These are phyloP conservation scores for Premnoplex brunnescens DNA, from an alignment of 2,797 vertebrate species.

Conservation along the genomic window DNA sequence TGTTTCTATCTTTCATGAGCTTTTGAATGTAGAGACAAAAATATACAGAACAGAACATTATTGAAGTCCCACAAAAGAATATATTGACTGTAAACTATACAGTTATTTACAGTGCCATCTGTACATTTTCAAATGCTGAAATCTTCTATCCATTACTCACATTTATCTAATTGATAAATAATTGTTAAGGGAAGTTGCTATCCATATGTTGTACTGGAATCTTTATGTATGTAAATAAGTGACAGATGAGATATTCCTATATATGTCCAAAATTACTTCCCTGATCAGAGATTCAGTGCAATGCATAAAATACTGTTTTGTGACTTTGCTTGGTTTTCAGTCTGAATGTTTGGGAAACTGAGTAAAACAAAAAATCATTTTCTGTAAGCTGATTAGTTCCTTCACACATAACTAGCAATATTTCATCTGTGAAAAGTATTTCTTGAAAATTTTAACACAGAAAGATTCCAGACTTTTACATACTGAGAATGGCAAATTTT, in stretches of 20 bases:
- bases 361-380: not conserved
- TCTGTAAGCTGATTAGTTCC: not conserved
- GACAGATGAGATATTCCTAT: slow-evolving; percentile 50
- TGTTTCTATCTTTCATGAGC: not conserved
- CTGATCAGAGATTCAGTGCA: not conserved
- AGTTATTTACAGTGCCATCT: slow-evolving; percentile 1
- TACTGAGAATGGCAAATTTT: not conserved
- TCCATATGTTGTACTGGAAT: not conserved
- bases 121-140: slow-evolving; percentile 1
- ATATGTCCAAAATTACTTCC: slow-evolving; percentile 1
- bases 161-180: slow-evolving; percentile 49
- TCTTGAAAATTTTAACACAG: not conserved
- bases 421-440: not conserved
- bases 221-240: slow-evolving; percentile 27
- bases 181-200: slow-evolving; percentile 46
- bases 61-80: not conserved
- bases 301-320: not conserved
- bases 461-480: not conserved
- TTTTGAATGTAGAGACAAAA: slow-evolving; percentile 24
- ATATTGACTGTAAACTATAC: not conserved
- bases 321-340: not conserved
- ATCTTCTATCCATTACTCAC: slow-evolving; percentile 1
- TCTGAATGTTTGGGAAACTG: not conserved
- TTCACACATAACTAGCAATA: not conserved
- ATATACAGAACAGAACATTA: not conserved